Conservation (phyloP, 2,888 invertebrate species). For the Malthinus flaveolus region DNA sequence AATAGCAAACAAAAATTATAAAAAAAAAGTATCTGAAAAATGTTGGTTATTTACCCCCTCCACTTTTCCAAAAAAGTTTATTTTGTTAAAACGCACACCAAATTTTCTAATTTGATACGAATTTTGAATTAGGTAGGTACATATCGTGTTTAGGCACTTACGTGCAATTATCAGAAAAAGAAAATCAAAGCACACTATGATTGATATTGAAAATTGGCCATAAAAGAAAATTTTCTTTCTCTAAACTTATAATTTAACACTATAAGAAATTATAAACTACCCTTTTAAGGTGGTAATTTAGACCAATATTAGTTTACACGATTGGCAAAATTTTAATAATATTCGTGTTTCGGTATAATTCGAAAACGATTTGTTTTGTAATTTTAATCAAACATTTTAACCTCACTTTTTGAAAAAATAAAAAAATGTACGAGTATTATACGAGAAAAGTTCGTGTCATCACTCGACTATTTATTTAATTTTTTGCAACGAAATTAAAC, state of each 20-base stretch:
- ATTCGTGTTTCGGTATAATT: conserved; percentile 39
- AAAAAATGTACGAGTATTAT: neutral
- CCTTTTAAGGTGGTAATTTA: conserved; percentile 8
- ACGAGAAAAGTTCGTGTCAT: conserved; percentile 19
- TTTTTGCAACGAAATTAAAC: conserved; percentile 27
- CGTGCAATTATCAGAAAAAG: neutral
- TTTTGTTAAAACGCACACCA: too few relatives aligned
- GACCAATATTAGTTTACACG: conserved; percentile 32
- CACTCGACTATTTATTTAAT: conserved; percentile 27
- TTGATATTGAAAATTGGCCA: conserved; percentile 1
- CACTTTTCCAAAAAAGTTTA: too few relatives aligned
- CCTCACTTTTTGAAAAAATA: too few relatives aligned
- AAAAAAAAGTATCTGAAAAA: too few relatives aligned
- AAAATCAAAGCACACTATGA: neutral
- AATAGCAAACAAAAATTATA: too few relatives aligned
- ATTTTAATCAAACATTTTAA: neutral
- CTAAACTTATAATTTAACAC: conserved; percentile 3
- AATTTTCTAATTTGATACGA: too few relatives aligned
- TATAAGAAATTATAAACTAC: conserved; percentile 2
- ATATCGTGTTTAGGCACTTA: conserved; percentile 3
- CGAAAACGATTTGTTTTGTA: conserved; percentile 35
- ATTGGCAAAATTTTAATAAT: conserved; percentile 33
- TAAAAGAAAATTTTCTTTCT: neutral
- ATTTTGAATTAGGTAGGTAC: too few relatives aligned
- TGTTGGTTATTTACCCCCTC: too few relatives aligned